Percentiles rank a stretch among this genome's conserved stretches.
These are phyloP conservation scores for Bombycilla garrulus DNA, from an alignment of 2,113 vertebrate genomes.

Conservation along the genomic window DNA sequence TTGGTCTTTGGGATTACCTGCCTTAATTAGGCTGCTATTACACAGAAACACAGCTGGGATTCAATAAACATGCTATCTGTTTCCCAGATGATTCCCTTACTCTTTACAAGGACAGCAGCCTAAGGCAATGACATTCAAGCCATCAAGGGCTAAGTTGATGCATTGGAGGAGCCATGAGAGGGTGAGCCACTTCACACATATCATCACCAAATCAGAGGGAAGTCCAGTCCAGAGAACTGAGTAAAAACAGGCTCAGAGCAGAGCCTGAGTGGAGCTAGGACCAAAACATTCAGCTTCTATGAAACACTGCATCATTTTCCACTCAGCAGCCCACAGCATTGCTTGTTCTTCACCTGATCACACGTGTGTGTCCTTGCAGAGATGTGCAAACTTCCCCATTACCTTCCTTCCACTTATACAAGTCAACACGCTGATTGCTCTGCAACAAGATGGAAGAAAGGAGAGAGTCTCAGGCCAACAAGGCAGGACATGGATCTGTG, in stretches of 20 bases:
- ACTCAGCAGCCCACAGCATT: not conserved
- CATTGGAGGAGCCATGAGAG: not conserved
- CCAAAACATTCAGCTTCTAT: not conserved
- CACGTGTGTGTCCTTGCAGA: conserved; percentile 93
- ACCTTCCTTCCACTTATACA: conserved; percentile 94
- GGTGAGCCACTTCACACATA: not conserved
- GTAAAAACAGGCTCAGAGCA: not conserved
- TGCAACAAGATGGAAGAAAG: conserved; percentile 60
- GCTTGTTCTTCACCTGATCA: conserved; percentile 82
- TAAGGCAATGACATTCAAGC: not conserved
- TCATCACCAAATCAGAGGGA: not conserved
- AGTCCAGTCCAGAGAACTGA: not conserved
- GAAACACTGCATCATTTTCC: not conserved
- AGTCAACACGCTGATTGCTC: conserved; percentile 96
- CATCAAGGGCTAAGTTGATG: not conserved
- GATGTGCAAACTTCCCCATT: conserved; percentile 87
- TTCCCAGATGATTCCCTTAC: not conserved
- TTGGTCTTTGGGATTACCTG: not conserved
- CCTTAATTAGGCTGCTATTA: not conserved
- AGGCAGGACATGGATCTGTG: not conserved
- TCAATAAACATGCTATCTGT: not conserved
- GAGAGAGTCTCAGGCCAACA: not conserved
- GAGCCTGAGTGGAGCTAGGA: not conserved
- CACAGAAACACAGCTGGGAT: not conserved
- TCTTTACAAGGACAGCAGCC: not conserved